Conservation (phyloP, 2,888 invertebrate genomes). For the Chesias legatella region DNA sequence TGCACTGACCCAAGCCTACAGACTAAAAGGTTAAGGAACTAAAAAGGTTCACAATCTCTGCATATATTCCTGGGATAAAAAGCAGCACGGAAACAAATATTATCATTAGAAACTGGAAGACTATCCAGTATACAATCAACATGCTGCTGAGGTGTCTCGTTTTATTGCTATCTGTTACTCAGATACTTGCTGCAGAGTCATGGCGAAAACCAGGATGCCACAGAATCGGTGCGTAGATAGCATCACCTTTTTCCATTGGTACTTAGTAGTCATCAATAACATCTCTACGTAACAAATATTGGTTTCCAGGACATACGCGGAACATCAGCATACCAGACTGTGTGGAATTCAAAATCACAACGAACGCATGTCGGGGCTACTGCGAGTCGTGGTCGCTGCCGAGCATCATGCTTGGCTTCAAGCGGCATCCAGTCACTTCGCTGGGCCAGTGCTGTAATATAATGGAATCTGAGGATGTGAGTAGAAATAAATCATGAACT, state of each 20-base stretch:
- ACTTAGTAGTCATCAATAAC: background rate
- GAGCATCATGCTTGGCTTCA: slow-evolving; percentile 79
- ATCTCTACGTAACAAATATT: background rate
- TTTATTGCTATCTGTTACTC: slow-evolving; percentile 49
- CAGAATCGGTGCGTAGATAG: slow-evolving; percentile 86
- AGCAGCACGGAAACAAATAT: slow-evolving; percentile 10
- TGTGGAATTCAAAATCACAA: slow-evolving; percentile 90
- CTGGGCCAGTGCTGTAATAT: slow-evolving; percentile 94
- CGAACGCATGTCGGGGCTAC: slow-evolving; percentile 93
- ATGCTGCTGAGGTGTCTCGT: slow-evolving; percentile 57
- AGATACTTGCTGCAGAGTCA: slow-evolving; percentile 65
- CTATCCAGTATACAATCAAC: slow-evolving; percentile 23
- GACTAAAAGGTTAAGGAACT: background rate
- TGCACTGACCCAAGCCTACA: too few relatives aligned
- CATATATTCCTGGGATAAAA: slow-evolving; percentile 31
- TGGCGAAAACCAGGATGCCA: slow-evolving; percentile 91
- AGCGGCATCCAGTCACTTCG: slow-evolving; percentile 85
- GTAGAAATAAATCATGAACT: too few relatives aligned
- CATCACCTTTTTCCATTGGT: too few relatives aligned
- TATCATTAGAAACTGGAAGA: slow-evolving; percentile 34
- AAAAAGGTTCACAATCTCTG: slow-evolving; percentile 32
- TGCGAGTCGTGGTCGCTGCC: slow-evolving; percentile 94
- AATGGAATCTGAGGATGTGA: slow-evolving; percentile 92
- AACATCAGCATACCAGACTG: slow-evolving; percentile 91
- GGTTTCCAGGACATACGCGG: slow-evolving; percentile 85